Conservation (phyloP, 2,888 invertebrate species). For the Cerastis leucographa region DNA sequence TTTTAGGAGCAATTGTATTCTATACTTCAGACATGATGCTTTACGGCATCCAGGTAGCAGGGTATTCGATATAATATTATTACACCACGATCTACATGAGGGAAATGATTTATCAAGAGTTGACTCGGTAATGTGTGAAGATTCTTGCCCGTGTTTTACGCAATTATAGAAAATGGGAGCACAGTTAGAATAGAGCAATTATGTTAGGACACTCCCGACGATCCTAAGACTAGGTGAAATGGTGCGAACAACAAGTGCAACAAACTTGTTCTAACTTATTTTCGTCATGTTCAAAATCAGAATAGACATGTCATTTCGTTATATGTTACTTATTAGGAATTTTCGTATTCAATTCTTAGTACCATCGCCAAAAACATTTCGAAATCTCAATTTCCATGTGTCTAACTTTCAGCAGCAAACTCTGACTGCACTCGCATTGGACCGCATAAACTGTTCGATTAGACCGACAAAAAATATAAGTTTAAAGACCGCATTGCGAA, state of each 20-base stretch:
- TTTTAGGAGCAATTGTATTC: no score
- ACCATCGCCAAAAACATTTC: constrained; percentile 25
- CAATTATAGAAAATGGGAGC: not conserved
- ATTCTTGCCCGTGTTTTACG: not conserved
- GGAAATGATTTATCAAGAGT: not conserved
- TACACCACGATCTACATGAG: not conserved
- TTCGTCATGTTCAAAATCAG: not conserved
- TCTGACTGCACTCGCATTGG: constrained; percentile 56
- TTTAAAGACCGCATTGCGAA: constrained; percentile 88
- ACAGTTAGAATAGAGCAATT: not conserved
- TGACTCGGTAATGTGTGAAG: not conserved
- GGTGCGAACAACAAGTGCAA: not conserved
- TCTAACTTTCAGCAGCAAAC: constrained; percentile 60
- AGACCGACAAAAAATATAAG: constrained; percentile 78
- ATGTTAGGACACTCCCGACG: not conserved
- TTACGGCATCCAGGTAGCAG: not conserved
- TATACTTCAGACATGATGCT: not conserved
- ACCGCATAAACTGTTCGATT: constrained; percentile 75
- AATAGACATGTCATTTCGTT: not conserved
- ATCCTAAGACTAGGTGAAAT: not conserved
- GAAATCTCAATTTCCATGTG: constrained; percentile 62
- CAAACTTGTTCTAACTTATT: not conserved
- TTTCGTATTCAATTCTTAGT: not conserved
- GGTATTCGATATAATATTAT: not conserved
- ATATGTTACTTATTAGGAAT: not conserved